A percentile compares a stretch with the other conserved stretches of the same genome.
phyloP scores from a whole-genome alignment of 1,140 invertebrate genomes.

The Zaprionus davidi region DNA sequence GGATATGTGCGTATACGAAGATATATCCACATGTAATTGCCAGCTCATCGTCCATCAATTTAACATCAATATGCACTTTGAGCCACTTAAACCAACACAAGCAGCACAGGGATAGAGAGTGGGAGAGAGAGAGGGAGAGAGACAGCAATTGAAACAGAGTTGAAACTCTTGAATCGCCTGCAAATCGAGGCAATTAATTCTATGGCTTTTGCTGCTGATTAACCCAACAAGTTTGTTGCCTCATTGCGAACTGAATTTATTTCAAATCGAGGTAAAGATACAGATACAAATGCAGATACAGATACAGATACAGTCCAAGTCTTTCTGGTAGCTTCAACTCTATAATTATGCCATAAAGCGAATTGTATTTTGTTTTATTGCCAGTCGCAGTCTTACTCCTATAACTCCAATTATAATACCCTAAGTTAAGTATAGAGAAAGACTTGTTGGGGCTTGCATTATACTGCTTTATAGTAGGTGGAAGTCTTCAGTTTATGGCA shows the following conservation, averaged over 20 bases:
- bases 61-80: conserved; percentile 55
- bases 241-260: conserved; percentile 45
- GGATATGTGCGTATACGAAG: conserved; percentile 10
- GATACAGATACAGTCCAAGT: conserved; percentile 18
- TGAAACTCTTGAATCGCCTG: conserved; percentile 40
- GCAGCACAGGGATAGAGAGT: background rate
- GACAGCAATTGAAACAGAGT: conserved; percentile 8
- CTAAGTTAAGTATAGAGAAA: background rate
- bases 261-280: conserved; percentile 39
- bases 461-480: conserved; percentile 1
- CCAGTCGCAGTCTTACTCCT: background rate
- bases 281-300: conserved; percentile 30
- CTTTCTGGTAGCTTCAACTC: conserved; percentile 15
- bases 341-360: conserved; percentile 70
- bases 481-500: background rate
- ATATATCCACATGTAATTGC: conserved; percentile 54
- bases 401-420: background rate
- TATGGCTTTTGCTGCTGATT: conserved; percentile 40
- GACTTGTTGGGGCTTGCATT: too few relatives aligned
- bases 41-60: conserved; percentile 52
- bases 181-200: conserved; percentile 52
- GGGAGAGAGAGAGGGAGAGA: background rate
- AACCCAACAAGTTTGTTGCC: conserved; percentile 38
- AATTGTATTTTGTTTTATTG: conserved; percentile 42
- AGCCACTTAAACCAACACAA: conserved; percentile 35